Evolutionary conservation across 2,797 vertebrate species (phyloP).

Genomic region (Falco columbarius): DNA sequence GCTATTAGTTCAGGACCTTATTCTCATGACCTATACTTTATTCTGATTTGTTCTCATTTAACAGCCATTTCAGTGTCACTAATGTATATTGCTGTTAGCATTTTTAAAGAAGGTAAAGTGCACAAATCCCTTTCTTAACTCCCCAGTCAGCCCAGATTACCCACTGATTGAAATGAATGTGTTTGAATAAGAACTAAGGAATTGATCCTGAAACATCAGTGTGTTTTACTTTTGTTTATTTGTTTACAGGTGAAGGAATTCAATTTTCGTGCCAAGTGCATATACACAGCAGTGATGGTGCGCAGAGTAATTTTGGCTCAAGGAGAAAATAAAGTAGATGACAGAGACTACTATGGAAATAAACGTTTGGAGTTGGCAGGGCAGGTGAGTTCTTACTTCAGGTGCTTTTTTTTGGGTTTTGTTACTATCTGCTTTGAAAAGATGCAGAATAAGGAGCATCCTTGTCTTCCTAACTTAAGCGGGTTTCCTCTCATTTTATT

Average conservation of each 20-base stretch:
- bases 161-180: background rate
- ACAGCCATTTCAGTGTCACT: background rate
- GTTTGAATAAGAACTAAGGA: background rate
- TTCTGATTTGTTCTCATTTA: background rate
- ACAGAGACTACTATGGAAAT: slow-evolving; percentile 98
- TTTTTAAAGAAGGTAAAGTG: background rate
- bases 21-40: background rate
- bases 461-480: background rate
- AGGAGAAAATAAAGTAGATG: slow-evolving; percentile 96
- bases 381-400: slow-evolving; percentile 82
- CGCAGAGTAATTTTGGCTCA: slow-evolving; percentile 96
- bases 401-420: background rate
- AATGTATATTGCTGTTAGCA: background rate
- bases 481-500: background rate
- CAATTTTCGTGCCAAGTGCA: slow-evolving; percentile 96
- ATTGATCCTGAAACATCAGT: background rate
- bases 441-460: background rate
- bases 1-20: background rate
- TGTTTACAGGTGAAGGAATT: slow-evolving; percentile 93
- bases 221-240: background rate
- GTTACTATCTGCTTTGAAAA: background rate
- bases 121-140: background rate
- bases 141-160: background rate
- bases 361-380: slow-evolving; percentile 97
- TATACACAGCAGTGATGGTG: slow-evolving; percentile 98